These are phyloP conservation scores for Phaethon lepturus DNA, from an alignment of 2,113 vertebrate species.

Conservation along the genomic window DNA sequence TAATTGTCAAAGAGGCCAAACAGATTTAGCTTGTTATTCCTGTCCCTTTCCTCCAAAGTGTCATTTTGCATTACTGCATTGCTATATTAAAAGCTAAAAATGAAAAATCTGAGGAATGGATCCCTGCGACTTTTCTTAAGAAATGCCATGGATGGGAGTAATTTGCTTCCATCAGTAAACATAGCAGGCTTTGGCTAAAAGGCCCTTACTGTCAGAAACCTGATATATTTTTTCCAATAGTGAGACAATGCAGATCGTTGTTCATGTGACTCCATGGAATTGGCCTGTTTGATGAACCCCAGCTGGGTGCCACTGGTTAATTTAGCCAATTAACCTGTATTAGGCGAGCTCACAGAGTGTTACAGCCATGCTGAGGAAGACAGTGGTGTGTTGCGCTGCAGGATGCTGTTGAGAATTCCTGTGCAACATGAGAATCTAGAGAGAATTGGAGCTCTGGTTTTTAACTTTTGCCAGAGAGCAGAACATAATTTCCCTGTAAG, in stretches of 20 bases:
- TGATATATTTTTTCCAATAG: neutral
- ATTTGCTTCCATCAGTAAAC: neutral
- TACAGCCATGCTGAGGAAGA: neutral
- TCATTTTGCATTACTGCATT: neutral
- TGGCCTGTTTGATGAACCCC: slow-evolving; percentile 3
- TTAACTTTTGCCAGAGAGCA: neutral
- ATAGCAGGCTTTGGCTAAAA: neutral
- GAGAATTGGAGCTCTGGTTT: neutral
- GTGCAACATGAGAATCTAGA: neutral
- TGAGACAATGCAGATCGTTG: slow-evolving; percentile 35
- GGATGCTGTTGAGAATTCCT: neutral
- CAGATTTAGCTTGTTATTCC: neutral
- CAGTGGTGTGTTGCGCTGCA: neutral
- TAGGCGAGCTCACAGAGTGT: accelerated
- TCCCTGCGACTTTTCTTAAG: neutral
- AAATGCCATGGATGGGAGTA: neutral
- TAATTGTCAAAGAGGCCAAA: neutral
- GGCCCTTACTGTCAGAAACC: neutral
- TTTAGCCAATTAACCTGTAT: neutral
- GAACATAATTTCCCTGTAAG: neutral
- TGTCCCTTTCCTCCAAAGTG: neutral
- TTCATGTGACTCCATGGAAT: neutral
- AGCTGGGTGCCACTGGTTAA: neutral
- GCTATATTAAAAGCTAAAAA: neutral
- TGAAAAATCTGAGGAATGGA: neutral